Conservation (phyloP, 2,888 invertebrate genomes). For the Eumerus sabulonum region DNA sequence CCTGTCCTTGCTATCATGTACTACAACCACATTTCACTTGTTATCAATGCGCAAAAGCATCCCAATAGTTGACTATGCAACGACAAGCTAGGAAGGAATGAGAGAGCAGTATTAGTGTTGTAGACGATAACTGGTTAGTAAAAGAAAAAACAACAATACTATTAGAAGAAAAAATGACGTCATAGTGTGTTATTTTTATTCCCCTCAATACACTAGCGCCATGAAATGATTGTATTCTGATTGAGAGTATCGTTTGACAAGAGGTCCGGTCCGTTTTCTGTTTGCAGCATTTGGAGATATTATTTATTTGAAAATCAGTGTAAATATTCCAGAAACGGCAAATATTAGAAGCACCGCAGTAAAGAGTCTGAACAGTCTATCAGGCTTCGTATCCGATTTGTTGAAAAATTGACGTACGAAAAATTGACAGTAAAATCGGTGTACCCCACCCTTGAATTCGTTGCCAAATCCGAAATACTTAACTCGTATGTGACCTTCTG, state of each 20-base stretch:
- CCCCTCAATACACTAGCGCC: conserved; percentile 18
- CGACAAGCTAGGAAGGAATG: not conserved
- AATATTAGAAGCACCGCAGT: not conserved
- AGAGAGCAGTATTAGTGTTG: not conserved
- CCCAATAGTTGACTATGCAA: conserved; percentile 11
- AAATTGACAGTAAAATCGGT: no score
- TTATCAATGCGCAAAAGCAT: conserved; percentile 33
- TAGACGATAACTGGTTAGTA: conserved; percentile 8
- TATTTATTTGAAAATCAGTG: not conserved
- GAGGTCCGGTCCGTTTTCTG: conserved; percentile 46
- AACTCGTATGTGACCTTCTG: no score
- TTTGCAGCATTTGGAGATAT: no score
- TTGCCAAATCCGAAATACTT: no score
- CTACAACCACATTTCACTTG: conserved; percentile 4
- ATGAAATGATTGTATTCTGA: conserved; percentile 27
- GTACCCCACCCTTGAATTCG: no score
- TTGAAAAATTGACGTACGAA: no score
- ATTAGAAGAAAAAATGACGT: conserved; percentile 59
- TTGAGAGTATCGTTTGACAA: conserved; percentile 45
- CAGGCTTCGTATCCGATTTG: no score
- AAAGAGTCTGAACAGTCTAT: no score
- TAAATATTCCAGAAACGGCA: not conserved
- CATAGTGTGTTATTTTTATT: conserved; percentile 45
- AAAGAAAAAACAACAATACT: conserved; percentile 48
- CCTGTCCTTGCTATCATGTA: not conserved